A percentile compares a stretch with the other conserved stretches of the same genome.
phyloP scores from a whole-genome alignment of 2,797 vertebrate species.

The Notoglanidium macrostoma region DNA sequence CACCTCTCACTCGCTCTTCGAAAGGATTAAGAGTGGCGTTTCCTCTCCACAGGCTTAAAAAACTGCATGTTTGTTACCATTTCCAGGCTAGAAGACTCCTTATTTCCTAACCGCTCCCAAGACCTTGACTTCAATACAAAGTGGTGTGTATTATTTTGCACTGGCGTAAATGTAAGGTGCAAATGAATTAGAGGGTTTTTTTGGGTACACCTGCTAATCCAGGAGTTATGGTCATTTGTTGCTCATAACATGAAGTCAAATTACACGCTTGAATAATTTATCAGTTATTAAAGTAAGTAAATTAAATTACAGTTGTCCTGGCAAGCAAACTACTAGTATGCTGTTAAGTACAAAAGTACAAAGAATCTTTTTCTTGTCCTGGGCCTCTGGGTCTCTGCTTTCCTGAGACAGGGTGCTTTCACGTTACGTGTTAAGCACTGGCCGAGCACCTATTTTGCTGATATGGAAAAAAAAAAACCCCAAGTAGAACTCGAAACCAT shows the following conservation, averaged over 20 bases:
- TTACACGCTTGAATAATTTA: background rate
- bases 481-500: background rate
- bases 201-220: background rate
- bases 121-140: background rate
- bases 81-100: background rate
- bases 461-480: too few relatives aligned
- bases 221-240: background rate
- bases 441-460: too few relatives aligned
- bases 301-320: background rate
- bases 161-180: background rate
- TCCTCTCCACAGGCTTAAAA: background rate
- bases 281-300: background rate
- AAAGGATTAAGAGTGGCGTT: conserved; percentile 18
- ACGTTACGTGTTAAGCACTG: background rate
- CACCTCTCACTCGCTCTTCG: background rate
- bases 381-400: background rate
- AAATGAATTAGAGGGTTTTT: background rate
- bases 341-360: background rate
- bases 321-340: background rate
- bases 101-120: background rate
- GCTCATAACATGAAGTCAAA: background rate
- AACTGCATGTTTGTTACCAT: background rate
- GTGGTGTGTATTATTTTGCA: background rate
- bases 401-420: background rate
- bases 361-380: background rate